Evolutionary conservation across 2,797 vertebrate genomes (phyloP).

Genomic region (Anguilla anguilla): DNA sequence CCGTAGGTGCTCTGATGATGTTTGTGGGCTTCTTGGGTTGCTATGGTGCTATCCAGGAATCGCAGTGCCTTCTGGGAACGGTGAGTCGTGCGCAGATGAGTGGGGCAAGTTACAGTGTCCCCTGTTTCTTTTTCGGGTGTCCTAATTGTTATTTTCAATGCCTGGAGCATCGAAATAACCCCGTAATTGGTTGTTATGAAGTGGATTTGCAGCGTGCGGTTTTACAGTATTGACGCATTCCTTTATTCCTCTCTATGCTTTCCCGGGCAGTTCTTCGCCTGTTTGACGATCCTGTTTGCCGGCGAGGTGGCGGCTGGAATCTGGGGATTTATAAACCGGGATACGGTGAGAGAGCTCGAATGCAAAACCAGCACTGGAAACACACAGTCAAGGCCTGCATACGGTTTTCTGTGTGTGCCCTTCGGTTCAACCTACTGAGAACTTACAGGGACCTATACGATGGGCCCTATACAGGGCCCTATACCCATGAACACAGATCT

Average conservation of each 20-base stretch:
- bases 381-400: not conserved
- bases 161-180: not conserved
- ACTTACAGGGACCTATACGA: not conserved
- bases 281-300: constrained; percentile 94
- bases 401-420: not conserved
- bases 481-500: not conserved
- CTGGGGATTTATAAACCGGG: constrained; percentile 93
- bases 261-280: constrained; percentile 88
- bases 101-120: not conserved
- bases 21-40: constrained; percentile 97
- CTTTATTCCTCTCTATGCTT: constrained; percentile 35
- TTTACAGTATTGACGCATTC: not conserved
- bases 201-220: not conserved
- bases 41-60: constrained; percentile 97
- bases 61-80: constrained; percentile 94
- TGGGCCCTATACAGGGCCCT: no score
- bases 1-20: constrained; percentile 97
- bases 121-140: not conserved
- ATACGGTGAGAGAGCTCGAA: constrained; percentile 73
- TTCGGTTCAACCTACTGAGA: not conserved
- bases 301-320: constrained; percentile 95
- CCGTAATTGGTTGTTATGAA: not conserved
- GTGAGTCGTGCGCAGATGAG: constrained; percentile 72
- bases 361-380: not conserved
- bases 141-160: not conserved